phyloP scores from a whole-genome alignment of 2,797 vertebrate genomes.

The Sus cebifrons region DNA sequence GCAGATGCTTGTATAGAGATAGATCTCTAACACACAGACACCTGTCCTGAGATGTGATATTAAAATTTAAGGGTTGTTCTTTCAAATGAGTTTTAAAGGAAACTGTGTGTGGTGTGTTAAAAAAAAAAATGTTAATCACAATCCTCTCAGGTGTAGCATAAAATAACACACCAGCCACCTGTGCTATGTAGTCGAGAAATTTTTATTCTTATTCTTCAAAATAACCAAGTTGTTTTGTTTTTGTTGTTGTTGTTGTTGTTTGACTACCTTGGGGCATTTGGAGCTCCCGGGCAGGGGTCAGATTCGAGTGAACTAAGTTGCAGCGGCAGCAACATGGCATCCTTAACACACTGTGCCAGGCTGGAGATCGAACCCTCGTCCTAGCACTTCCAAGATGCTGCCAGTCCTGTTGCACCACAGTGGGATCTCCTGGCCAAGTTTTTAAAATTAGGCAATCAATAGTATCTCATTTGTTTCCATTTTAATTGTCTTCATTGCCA shows the following conservation, averaged over 20 bases:
- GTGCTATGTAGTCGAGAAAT: too few relatives aligned
- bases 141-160: not conserved
- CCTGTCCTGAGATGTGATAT: not conserved
- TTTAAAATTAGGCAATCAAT: not conserved
- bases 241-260: too few relatives aligned
- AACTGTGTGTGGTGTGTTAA: not conserved
- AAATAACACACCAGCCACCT: not conserved
- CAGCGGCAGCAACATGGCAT: too few relatives aligned
- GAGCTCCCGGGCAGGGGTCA: too few relatives aligned
- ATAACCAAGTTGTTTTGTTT: not conserved
- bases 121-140: not conserved
- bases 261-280: too few relatives aligned
- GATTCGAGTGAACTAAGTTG: too few relatives aligned
- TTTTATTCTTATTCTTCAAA: not conserved
- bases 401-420: too few relatives aligned
- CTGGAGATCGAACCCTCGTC: too few relatives aligned
- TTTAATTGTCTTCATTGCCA: not conserved
- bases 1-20: not conserved
- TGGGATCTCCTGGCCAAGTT: too few relatives aligned
- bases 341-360: too few relatives aligned
- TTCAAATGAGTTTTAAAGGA: slow-evolving; percentile 26
- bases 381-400: too few relatives aligned
- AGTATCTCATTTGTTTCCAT: slow-evolving; percentile 31
- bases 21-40: not conserved
- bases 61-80: not conserved